Base-by-base conservation (phyloP, 2,888 invertebrate genomes). In the Cataglyphis cursor region DNA sequence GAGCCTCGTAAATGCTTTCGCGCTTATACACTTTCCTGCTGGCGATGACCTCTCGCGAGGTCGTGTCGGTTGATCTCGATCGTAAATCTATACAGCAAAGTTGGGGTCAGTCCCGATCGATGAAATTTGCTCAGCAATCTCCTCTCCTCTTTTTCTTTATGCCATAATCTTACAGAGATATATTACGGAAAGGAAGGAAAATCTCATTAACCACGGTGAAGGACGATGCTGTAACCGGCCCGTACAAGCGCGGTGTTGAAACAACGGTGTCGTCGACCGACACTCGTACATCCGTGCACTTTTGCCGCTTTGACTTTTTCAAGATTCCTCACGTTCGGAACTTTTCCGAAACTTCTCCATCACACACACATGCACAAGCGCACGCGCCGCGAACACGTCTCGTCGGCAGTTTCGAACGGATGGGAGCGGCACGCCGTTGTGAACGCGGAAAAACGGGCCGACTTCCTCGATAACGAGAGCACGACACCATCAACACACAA, bases 221-320 rank as follows among this genome's bases (percentile, higher is more conserved):
- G 8, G 28, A 21, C 57, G 59, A 24, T 8, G 72, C 15, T 10
- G 66, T 59, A 59, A 59, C 24, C 59, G 73, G 57, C 6, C 31
- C 41, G 21, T 6, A 18, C n/a, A 15, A 6, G 28, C 12, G 31
- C 38, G 51, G 35, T 9, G 6, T 35, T 24, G 57, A 54, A 70
- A 21, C 59, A 44, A 80, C 59, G 21, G 24, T 70, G 78, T 44
- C 73, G 73, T 80, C 72, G 73, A 80, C 72, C 78, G 44, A 80
- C 41, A 51, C 18, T 54, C 73, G 28, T n/a, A 41, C 59, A 80
- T 24, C 31, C 59, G 78, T 31, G 44, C 78, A 70, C 78, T 72
- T 48, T 65, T 59, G 44, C 31, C 31, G 12, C 41, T 12, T n/a
- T 21, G 76, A 68, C 28, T 57, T 41, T 54, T 15, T 31, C 57